A percentile compares a stretch with the other conserved stretches of the same genome.
Evolutionary conservation across 1,140 invertebrate genomes (phyloP).

Genomic region (Araneus ventricosus): DNA sequence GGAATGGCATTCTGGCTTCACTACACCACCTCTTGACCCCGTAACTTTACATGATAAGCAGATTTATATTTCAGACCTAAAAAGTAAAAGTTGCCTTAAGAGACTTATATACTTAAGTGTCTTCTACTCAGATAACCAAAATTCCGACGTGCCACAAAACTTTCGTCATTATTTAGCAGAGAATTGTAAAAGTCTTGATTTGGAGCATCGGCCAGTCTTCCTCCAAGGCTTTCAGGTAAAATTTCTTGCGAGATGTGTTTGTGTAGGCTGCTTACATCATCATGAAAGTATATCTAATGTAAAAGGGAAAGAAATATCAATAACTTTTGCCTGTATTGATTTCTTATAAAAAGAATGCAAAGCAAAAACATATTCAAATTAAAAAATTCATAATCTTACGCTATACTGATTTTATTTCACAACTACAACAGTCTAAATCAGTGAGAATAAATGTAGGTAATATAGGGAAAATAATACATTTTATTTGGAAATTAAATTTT

Average conservation of each 20-base stretch:
- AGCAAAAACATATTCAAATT: neutral
- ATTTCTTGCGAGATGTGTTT: constrained; percentile 88
- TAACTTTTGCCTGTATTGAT: neutral
- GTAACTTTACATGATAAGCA: neutral
- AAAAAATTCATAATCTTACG: neutral
- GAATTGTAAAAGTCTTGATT: constrained; percentile 59
- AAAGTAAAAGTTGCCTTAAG: neutral
- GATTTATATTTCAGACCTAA: neutral
- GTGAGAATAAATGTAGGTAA: too few species aligned
- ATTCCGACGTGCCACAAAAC: neutral
- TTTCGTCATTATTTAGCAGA: constrained; percentile 47
- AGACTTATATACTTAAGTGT: constrained; percentile 39
- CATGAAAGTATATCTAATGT: constrained; percentile 82
- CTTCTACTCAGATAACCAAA: constrained; percentile 52
- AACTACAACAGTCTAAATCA: too few species aligned
- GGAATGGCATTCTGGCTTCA: too few species aligned
- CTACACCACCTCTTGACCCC: too few species aligned
- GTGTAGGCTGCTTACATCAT: constrained; percentile 90
- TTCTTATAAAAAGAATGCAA: neutral
- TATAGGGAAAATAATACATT: too few species aligned
- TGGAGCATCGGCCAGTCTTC: neutral
- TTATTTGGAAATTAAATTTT: too few species aligned
- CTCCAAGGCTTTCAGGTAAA: constrained; percentile 91
- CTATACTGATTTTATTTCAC: too few species aligned
- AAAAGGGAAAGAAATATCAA: neutral